Conservation (phyloP, 1,140 invertebrate genomes). For the Platyscapa corneri region DNA sequence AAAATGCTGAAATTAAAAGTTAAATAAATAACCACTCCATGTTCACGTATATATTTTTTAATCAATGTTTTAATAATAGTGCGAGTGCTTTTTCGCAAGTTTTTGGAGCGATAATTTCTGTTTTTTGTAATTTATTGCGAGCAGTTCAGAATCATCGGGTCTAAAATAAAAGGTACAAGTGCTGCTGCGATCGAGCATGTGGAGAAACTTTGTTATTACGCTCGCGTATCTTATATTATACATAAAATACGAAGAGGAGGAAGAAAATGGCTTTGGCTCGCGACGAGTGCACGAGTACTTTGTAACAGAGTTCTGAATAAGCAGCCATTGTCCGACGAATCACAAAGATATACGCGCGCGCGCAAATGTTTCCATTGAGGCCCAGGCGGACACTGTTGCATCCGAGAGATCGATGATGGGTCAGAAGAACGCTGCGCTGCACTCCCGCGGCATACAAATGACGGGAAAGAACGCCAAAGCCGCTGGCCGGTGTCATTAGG, state of each 20-base stretch:
- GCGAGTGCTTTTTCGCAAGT: neutral
- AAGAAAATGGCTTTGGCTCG: neutral
- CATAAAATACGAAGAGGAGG: neutral
- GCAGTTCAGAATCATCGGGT: neutral
- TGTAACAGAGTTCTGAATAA: neutral
- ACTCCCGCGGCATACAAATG: no score
- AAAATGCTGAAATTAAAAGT: no score
- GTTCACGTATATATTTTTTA: no score
- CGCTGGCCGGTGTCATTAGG: neutral
- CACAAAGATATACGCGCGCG: neutral
- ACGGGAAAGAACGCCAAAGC: neutral
- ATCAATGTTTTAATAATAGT: no score
- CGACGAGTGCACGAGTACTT: neutral
- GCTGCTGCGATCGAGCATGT: neutral
- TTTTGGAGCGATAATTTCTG: no score
- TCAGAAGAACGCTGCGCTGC: no score
- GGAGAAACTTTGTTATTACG: slow-evolving; percentile 1
- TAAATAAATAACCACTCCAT: no score
- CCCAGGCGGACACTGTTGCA: neutral
- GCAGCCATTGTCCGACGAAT: neutral
- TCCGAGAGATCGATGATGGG: neutral
- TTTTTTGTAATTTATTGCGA: no score
- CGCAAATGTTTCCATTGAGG: neutral
- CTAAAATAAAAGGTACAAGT: neutral
- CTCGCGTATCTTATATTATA: neutral